Evolutionary conservation across 2,888 invertebrate species (phyloP).

Genomic region (Acrobasis consociella): DNA sequence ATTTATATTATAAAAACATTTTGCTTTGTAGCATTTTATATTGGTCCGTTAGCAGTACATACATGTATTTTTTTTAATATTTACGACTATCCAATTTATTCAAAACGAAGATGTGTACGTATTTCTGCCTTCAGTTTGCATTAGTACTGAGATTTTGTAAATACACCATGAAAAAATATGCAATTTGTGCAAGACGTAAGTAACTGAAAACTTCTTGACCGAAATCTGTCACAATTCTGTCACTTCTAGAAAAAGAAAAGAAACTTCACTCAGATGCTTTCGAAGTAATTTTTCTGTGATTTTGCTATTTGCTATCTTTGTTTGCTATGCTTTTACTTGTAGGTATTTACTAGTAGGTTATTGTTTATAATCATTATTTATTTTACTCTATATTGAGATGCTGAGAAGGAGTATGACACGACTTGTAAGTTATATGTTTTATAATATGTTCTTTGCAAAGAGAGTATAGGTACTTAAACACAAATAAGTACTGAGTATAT

Average conservation of each 20-base stretch:
- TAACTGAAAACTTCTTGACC: not conserved
- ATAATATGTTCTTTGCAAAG: not conserved
- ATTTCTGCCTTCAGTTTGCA: too few relatives aligned
- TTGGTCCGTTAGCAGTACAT: too few relatives aligned
- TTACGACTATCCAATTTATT: too few relatives aligned
- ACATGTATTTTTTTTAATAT: too few relatives aligned
- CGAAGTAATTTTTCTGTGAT: slow-evolving; percentile 7
- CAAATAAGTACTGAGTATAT: too few relatives aligned
- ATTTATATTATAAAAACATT: too few relatives aligned
- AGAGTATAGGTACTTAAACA: too few relatives aligned
- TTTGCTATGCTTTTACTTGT: slow-evolving; percentile 15
- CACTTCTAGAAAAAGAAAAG: slow-evolving; percentile 38
- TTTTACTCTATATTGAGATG: slow-evolving; percentile 44
- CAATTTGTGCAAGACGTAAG: too few relatives aligned
- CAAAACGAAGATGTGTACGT: too few relatives aligned
- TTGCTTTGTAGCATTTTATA: too few relatives aligned
- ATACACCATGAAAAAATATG: too few relatives aligned
- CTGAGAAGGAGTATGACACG: slow-evolving; percentile 47
- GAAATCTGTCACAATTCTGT: not conserved
- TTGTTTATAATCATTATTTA: slow-evolving; percentile 28
- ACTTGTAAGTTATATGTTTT: slow-evolving; percentile 50
- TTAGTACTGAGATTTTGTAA: too few relatives aligned
- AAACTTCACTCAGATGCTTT: slow-evolving; percentile 34
- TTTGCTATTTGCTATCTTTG: not conserved
- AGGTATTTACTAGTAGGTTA: not conserved